These are phyloP conservation scores for Drosophila robusta DNA, from an alignment of 2,888 invertebrate species.

Conservation along the genomic window DNA sequence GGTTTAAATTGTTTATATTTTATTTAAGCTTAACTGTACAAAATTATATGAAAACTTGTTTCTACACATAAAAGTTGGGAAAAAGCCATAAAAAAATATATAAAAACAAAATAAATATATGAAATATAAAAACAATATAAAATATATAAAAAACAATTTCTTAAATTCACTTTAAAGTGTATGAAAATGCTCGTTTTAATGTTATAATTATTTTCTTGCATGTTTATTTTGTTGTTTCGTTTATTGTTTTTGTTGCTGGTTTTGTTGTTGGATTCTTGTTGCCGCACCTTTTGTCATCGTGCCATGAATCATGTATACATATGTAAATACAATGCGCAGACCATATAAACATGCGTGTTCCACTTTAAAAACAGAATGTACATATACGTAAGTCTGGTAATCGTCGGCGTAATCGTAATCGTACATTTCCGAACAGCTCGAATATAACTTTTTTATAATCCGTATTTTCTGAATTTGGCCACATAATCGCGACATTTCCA, in stretches of 20 bases:
- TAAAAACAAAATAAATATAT: too few relatives aligned
- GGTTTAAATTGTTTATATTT: not conserved
- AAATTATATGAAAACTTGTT: too few relatives aligned
- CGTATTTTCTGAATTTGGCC: slow-evolving; percentile 25
- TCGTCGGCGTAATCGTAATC: slow-evolving; percentile 31
- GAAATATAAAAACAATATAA: not conserved
- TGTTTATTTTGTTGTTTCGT: slow-evolving; percentile 31
- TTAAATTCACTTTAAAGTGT: slow-evolving; percentile 13
- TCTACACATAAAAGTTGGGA: too few relatives aligned
- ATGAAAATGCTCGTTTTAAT: slow-evolving; percentile 12
- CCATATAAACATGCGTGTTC: slow-evolving; percentile 70
- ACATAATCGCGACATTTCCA: slow-evolving; percentile 23
- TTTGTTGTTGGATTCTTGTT: slow-evolving; percentile 39
- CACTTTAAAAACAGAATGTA: slow-evolving; percentile 61
- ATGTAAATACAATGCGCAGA: slow-evolving; percentile 48
- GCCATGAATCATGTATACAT: slow-evolving; percentile 72
- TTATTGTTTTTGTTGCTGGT: slow-evolving; percentile 27
- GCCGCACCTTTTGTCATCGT: slow-evolving; percentile 69
- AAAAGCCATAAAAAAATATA: too few relatives aligned
- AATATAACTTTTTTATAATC: slow-evolving; percentile 67
- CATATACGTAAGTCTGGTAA: slow-evolving; percentile 38
- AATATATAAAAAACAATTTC: not conserved
- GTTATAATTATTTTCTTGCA: slow-evolving; percentile 20
- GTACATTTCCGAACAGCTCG: slow-evolving; percentile 36
- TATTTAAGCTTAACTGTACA: not conserved